Evolutionary conservation across 2,113 vertebrate genomes (phyloP).

Genomic region (Anhinga anhinga): DNA sequence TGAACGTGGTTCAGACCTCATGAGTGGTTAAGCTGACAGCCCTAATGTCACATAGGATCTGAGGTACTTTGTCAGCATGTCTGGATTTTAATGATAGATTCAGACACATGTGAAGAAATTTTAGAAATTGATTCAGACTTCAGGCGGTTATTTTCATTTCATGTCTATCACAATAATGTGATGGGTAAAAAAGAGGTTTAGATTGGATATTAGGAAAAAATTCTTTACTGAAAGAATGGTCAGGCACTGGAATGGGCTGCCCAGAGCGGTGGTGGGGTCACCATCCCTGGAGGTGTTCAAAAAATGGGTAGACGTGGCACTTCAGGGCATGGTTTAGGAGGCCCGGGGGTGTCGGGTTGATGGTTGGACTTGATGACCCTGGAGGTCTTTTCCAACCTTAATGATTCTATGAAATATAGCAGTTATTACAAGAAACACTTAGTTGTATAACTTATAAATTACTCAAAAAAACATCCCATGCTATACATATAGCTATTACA

Average conservation of each 20-base stretch:
- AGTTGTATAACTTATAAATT: not conserved
- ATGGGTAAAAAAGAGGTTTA: not conserved
- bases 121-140: not conserved
- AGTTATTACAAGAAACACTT: not conserved
- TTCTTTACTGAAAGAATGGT: no score
- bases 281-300: no score
- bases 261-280: no score
- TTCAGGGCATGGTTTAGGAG: no score
- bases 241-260: no score
- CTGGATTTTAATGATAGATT: not conserved
- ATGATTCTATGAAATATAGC: not conserved
- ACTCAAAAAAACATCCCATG: not conserved
- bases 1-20: not conserved
- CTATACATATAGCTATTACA: not conserved
- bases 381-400: no score
- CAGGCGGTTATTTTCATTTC: not conserved
- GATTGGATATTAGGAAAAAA: no score
- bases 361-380: no score
- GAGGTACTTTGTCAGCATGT: not conserved
- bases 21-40: not conserved
- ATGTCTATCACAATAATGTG: not conserved
- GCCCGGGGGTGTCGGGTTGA: no score
- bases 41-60: not conserved
- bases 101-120: not conserved
- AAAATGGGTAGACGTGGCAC: no score